Evolutionary conservation across 2,888 invertebrate species (phyloP), one percentile per base, ranked within the genome.

Genomic region (Pseudanteris insignis): DNA sequence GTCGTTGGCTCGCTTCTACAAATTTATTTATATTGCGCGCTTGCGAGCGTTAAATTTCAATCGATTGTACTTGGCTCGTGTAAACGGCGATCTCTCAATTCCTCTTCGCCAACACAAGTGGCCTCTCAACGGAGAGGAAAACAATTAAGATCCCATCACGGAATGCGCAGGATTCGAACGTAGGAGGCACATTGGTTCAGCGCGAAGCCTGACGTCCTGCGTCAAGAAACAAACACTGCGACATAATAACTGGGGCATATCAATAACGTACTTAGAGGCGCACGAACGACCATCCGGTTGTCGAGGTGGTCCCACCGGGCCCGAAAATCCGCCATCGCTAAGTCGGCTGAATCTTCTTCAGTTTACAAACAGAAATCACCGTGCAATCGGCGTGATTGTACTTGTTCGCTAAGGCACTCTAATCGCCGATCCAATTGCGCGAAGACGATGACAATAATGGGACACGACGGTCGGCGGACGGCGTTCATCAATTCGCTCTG

Each of bases 361-460:
- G 72, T 71, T 79, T 80, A 80, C 79, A 79, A 80, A 80, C 80
- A 80, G 77, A 78, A 78, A 79, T 80, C 78, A 79, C 80, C 79
- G 78, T 79, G 79, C 78, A 74, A 76, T 79, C 77, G 75, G 76
- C 75, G 74, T 73, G 75, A 76, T 77, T 75, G 74, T 75, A 79
- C 76, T 75, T 75, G 73, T 74, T 72, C 71, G 66, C 70, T 69
- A 76, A 79, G 74, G 75, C 76, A 76, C 75, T 75, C 69, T 65
- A 67, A 66, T 75, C 69, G 70, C 55, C 50, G 51, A 40, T 53
- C 37, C 37, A 37, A 43, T 30, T 53, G n/a, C n/a, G n/a, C 25
- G 36, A 48, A 47, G 51, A 62, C 34, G 46, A 34, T 3, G 1
- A 43, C 9, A 28, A 36, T 11, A 41, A 43, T 38, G 14, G 18